Evolutionary conservation across 2,113 vertebrate genomes (phyloP).

Genomic region (Tragelaphus imberbis): DNA sequence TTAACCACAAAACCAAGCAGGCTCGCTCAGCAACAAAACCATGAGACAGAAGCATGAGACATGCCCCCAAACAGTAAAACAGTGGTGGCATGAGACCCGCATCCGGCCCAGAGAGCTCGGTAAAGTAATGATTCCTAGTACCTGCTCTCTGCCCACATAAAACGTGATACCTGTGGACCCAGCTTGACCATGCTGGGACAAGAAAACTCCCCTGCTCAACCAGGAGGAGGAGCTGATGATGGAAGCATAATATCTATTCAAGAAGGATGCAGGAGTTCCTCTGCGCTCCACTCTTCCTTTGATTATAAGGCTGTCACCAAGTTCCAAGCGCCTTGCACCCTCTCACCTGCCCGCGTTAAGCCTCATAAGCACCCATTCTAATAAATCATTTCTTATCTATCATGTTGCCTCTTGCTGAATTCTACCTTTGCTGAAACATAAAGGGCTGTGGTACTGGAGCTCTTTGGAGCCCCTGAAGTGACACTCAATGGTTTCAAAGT

Average conservation of each 20-base stretch:
- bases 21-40: background rate
- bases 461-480: background rate
- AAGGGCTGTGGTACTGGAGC: background rate
- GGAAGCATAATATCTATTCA: background rate
- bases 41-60: background rate
- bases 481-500: background rate
- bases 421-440: background rate
- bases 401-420: background rate
- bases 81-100: accelerated
- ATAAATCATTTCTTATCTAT: background rate
- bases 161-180: background rate
- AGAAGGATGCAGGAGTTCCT: background rate
- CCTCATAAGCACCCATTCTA: background rate
- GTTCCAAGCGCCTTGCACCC: background rate
- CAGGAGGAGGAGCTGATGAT: background rate
- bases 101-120: background rate
- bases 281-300: background rate
- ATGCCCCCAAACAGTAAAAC: background rate
- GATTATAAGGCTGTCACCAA: background rate
- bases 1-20: background rate
- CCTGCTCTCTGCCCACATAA: background rate
- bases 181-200: background rate
- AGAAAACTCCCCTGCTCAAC: background rate
- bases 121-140: background rate
- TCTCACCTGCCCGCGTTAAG: background rate